Percentiles rank a stretch among this genome's conserved stretches.
Evolutionary conservation across 1,140 invertebrate genomes (phyloP).

Genomic region (Littorina saxatilis): DNA sequence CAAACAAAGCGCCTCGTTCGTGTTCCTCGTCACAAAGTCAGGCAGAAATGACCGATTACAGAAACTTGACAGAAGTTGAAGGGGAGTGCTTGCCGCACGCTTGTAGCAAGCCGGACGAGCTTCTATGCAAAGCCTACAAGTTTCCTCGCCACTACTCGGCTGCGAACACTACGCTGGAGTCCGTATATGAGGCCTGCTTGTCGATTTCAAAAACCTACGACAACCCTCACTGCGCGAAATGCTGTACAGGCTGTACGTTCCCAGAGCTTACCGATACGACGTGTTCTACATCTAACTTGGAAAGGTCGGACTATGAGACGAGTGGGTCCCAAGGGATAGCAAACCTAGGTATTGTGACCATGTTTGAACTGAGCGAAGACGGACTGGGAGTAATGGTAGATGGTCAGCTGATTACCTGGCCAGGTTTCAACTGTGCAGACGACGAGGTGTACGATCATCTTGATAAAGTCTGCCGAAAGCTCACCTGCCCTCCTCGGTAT

Average conservation of each 20-base stretch:
- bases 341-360: neutral
- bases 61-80: no score
- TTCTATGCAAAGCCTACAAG: no score
- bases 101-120: no score
- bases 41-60: no score
- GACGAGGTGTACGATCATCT: neutral
- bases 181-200: no score
- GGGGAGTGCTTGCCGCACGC: no score
- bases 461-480: neutral
- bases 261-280: neutral
- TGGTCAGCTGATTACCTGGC: neutral
- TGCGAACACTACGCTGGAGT: no score
- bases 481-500: neutral
- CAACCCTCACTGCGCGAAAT: conserved; percentile 9
- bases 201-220: no score
- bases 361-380: neutral
- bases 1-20: neutral
- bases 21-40: neutral
- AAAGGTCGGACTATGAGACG: no score
- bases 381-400: neutral
- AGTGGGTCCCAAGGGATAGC: neutral
- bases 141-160: no score
- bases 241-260: neutral
- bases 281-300: neutral
- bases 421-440: neutral